Conservation (phyloP, 2,888 invertebrate genomes). For the Stictocephala bisonia region DNA sequence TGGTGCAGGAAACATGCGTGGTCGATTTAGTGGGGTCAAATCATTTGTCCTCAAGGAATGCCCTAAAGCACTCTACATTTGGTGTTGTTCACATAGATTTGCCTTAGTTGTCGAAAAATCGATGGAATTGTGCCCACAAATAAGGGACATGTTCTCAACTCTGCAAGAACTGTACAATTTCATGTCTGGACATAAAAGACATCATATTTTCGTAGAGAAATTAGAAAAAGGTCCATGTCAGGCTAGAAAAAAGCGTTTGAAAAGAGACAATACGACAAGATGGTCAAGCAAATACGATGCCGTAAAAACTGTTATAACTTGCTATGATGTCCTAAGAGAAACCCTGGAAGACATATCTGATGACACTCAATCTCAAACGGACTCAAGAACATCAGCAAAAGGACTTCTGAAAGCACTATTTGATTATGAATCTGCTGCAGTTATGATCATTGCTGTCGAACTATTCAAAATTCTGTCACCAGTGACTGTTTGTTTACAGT, state of each 20-base stretch:
- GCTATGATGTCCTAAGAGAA: conserved; percentile 25
- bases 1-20: conserved; percentile 39
- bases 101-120: conserved; percentile 33
- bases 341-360: conserved; percentile 30
- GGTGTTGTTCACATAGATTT: conserved; percentile 18
- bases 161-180: conserved; percentile 32
- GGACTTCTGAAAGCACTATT: conserved; percentile 18
- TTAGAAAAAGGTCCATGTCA: conserved; percentile 11
- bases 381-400: conserved; percentile 18
- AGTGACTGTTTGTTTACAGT: conserved; percentile 37
- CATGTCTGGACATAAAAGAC: conserved; percentile 30
- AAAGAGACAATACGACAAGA: conserved; percentile 20
- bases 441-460: conserved; percentile 2
- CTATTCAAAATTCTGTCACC: conserved; percentile 20
- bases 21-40: not conserved
- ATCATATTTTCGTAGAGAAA: conserved; percentile 8
- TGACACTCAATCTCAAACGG: conserved; percentile 15
- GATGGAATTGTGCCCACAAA: conserved; percentile 34
- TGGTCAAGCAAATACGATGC: conserved; percentile 32
- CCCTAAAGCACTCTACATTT: conserved; percentile 25
- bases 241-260: conserved; percentile 26
- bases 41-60: conserved; percentile 1
- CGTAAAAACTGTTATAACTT: conserved; percentile 8
- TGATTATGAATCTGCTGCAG: conserved; percentile 2
- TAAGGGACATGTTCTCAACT: conserved; percentile 27